Base-by-base conservation (phyloP, 1,140 invertebrate genomes). In the Delia radicum region DNA sequence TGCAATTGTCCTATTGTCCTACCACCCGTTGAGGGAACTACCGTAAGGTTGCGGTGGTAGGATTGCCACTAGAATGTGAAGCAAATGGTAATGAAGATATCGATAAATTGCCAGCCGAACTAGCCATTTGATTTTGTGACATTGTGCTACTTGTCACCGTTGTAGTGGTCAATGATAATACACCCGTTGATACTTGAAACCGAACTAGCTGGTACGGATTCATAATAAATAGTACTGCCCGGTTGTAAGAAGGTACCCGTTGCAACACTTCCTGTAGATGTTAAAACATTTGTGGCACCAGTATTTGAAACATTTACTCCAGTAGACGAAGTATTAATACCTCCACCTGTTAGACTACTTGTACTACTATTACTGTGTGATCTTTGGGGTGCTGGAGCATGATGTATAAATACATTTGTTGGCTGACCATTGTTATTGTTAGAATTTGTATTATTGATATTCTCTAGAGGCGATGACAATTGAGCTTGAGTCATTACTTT, bases 221-320 rank as follows among this genome's bases (percentile, higher is more conserved):
- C 84, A 75, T 86, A 86, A 69, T 86, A 86, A 18, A 86, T 85
- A 4, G 77, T 78, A 28, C 82, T 83, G n/a, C 84, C 82, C 10
- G 48, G n/a, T 2, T 72, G 55, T n/a, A 75, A 48, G 15, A 73
- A 77, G 55, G 8, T 21, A 67, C 80, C 76, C 61, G 78, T 79
- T 75, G 77, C 55, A 77, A 37, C 72, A 77, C 71, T 61, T 71
- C 77, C 71, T 10, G 79, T 76, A 1, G 80, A 78, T 6, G 80
- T 77, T n/a, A 81, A 77, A 12, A 81, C 80, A 77, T 28, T 80
- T 74, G 79, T 77, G 75, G 26, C 76, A 63, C 55, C 73, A 3
- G 29, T 21, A 33, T 37, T 69, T 5, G 29, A n/a, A 69, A 67
- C 63, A 18, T 29, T 29, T 31, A 29, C 28, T 29, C 6, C 7